phyloP scores from a whole-genome alignment of 2,113 vertebrate species.

The Lanius collurio region DNA sequence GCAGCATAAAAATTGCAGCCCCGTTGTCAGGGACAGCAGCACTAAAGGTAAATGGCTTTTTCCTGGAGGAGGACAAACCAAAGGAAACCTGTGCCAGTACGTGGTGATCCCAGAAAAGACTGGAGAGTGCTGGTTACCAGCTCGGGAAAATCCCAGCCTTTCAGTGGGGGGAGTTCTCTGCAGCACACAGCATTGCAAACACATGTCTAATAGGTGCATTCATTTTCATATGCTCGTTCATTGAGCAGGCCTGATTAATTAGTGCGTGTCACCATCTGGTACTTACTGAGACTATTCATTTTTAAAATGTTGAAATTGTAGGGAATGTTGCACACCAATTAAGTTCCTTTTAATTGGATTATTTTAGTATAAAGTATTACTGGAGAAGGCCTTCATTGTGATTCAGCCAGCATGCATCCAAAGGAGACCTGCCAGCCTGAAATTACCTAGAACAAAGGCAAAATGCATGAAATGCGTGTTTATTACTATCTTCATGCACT shows the following conservation, averaged over 20 bases:
- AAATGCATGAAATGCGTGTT: conserved; percentile 40
- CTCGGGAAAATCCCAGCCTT: neutral
- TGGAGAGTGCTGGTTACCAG: neutral
- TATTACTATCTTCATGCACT: neutral
- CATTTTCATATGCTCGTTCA: conserved; percentile 75
- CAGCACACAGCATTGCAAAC: conserved; percentile 41
- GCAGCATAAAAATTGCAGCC: neutral
- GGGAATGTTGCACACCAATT: conserved; percentile 78
- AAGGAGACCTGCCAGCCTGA: conserved; percentile 62
- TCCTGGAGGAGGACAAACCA: neutral
- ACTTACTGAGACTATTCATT: conserved; percentile 78
- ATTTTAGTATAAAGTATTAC: conserved; percentile 74
- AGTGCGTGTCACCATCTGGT: conserved; percentile 78
- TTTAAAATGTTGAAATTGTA: conserved; percentile 81
- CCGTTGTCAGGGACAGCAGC: neutral
- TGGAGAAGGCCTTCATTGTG: conserved; percentile 72
- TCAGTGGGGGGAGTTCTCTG: conserved; percentile 12
- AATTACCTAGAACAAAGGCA: conserved; percentile 70
- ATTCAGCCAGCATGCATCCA: conserved; percentile 63
- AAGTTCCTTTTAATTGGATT: conserved; percentile 79
- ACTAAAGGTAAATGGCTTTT: neutral
- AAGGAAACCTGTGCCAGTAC: neutral
- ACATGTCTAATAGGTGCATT: conserved; percentile 73
- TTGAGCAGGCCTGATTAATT: conserved; percentile 78
- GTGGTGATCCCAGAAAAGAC: conserved; percentile 1